Percentiles rank a stretch among this genome's conserved stretches.
Evolutionary conservation across 1,140 invertebrate species (phyloP).

Genomic region (Propsilocerus akamusi): DNA sequence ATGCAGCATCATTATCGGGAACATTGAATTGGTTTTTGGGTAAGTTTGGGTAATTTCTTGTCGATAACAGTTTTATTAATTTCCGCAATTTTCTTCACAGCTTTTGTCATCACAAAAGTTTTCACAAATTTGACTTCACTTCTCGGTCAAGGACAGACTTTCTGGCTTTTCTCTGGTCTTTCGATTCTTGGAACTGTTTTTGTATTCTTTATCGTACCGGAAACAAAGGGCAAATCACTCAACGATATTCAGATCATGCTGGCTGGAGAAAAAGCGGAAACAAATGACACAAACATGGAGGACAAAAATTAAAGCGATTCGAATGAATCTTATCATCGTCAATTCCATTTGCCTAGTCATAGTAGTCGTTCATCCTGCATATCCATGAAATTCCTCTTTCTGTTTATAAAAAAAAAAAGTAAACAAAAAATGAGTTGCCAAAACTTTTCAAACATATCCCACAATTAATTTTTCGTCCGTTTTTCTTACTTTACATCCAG

Average conservation of each 20-base stretch:
- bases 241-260: slow-evolving; percentile 60
- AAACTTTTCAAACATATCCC: too few relatives aligned
- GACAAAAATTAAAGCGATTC: not conserved
- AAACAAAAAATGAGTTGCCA: too few relatives aligned
- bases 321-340: too few relatives aligned
- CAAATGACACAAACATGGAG: not conserved
- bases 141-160: slow-evolving; percentile 42
- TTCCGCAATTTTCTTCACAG: slow-evolving; percentile 14
- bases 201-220: slow-evolving; percentile 60
- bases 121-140: slow-evolving; percentile 37
- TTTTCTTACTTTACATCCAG: too few relatives aligned
- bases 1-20: slow-evolving; percentile 50
- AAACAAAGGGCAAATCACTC: slow-evolving; percentile 77
- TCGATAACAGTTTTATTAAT: not conserved
- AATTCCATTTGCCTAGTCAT: too few relatives aligned
- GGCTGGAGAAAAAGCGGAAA: slow-evolving; percentile 13
- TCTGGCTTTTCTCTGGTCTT: slow-evolving; percentile 62
- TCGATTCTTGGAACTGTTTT: slow-evolving; percentile 51
- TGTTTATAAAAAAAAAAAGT: too few relatives aligned
- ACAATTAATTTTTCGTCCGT: too few relatives aligned
- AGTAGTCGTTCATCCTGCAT: too few relatives aligned
- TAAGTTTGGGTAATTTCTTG: not conserved
- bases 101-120: slow-evolving; percentile 64
- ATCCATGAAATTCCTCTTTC: too few relatives aligned
- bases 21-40: slow-evolving; percentile 53